A percentile compares a stretch with the other conserved stretches of the same genome.
Conservation (phyloP, 1,140 invertebrate species). For the Pseudachorutes palmiensis region DNA sequence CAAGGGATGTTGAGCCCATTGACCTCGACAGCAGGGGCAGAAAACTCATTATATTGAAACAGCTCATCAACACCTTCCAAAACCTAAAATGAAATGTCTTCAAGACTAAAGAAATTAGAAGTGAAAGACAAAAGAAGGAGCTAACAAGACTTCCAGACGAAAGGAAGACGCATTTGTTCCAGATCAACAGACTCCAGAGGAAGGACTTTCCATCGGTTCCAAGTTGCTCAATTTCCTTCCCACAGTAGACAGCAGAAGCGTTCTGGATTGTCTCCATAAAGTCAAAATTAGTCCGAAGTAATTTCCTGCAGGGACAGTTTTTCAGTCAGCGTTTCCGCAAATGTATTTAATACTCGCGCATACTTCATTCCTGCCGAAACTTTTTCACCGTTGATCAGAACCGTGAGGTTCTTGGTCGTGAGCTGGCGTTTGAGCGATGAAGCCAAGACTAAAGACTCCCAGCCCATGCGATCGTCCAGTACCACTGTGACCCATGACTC, state of each 20-base stretch:
- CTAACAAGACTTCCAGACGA: background rate
- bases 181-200: background rate
- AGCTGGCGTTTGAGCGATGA: background rate
- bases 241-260: too few relatives aligned
- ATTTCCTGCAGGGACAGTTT: too few relatives aligned
- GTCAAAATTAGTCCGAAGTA: background rate
- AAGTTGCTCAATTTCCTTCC: too few relatives aligned
- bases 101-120: too few relatives aligned
- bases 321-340: too few relatives aligned
- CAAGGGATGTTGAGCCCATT: background rate
- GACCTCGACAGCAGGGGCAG: background rate
- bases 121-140: too few relatives aligned
- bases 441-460: background rate
- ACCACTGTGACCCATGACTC: slow-evolving; percentile 5
- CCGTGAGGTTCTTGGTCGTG: background rate
- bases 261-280: background rate
- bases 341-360: too few relatives aligned
- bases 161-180: background rate
- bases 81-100: too few relatives aligned
- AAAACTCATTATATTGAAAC: background rate
- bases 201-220: too few relatives aligned
- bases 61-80: background rate
- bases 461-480: background rate
- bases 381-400: too few relatives aligned
- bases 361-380: too few relatives aligned